A percentile compares a stretch with the other conserved stretches of the same genome.
phyloP scores from a whole-genome alignment of 1,140 invertebrate species.

The Drosophila sechellia region DNA sequence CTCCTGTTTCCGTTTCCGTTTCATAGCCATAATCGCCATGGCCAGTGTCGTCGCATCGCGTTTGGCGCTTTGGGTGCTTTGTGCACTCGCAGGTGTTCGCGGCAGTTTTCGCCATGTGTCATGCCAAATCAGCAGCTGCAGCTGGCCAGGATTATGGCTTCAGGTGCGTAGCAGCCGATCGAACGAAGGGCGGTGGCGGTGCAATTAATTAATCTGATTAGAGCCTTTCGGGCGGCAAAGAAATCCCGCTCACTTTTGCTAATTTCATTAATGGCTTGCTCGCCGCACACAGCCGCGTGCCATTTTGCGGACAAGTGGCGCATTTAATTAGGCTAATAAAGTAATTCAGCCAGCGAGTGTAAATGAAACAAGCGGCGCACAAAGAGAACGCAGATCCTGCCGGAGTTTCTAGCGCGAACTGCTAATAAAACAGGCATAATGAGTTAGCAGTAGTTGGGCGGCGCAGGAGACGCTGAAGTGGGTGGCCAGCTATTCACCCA shows the following conservation, averaged over 20 bases:
- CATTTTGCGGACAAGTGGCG: conserved; percentile 71
- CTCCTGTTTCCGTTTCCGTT: conserved; percentile 31
- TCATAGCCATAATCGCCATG: conserved; percentile 55
- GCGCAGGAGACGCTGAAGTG: not conserved
- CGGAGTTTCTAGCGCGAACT: conserved; percentile 24
- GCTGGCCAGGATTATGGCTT: conserved; percentile 30
- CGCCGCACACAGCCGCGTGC: conserved; percentile 32
- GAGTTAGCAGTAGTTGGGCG: conserved; percentile 42
- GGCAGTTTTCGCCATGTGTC: conserved; percentile 9
- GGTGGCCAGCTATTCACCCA: not conserved
- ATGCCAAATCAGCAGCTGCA: conserved; percentile 28
- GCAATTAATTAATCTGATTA: conserved; percentile 55
- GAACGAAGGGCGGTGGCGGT: not conserved
- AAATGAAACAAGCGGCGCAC: conserved; percentile 55
- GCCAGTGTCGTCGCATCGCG: conserved; percentile 49
- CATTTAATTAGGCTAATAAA: conserved; percentile 82
- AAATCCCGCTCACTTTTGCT: conserved; percentile 46
- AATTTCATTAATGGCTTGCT: conserved; percentile 79
- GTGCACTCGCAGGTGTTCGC: conserved; percentile 18
- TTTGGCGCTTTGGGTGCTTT: conserved; percentile 17
- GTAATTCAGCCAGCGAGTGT: conserved; percentile 67
- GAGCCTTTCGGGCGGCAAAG: not conserved
- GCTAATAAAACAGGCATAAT: conserved; percentile 81
- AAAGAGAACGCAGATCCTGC: conserved; percentile 22
- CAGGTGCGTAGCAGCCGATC: not conserved